These are phyloP conservation scores for Globodera ellingtonae DNA, from an alignment of 1,140 invertebrate species.

Conservation along the genomic window DNA sequence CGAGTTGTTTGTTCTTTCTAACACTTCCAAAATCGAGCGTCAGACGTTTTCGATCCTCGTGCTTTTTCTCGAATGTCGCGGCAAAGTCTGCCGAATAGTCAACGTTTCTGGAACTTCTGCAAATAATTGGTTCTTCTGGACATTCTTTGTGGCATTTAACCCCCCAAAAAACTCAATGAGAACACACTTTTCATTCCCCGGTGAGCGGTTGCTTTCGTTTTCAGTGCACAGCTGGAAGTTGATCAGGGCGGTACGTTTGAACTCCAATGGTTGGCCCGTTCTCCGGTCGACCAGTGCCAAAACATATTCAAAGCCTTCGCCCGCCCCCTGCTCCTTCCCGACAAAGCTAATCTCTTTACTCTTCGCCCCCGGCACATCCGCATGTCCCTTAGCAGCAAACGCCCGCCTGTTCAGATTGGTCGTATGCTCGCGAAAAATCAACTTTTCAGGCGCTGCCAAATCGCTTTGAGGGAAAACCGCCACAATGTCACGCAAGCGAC, in stretches of 20 bases:
- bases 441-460: background rate
- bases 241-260: conserved; percentile 17
- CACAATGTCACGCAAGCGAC: background rate
- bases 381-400: background rate
- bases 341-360: background rate
- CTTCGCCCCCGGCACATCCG: background rate
- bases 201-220: background rate
- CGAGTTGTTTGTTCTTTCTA: conserved; percentile 18
- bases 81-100: conserved; percentile 19
- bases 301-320: conserved; percentile 24
- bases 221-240: conserved; percentile 13
- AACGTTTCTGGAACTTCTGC: background rate
- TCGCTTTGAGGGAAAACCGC: background rate
- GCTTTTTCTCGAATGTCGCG: conserved; percentile 12
- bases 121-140: background rate
- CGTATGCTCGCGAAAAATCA: background rate
- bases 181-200: background rate
- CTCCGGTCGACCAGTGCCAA: conserved; percentile 16
- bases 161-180: background rate
- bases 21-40: conserved; percentile 25
- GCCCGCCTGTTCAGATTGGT: background rate
- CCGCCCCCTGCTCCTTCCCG: conserved; percentile 14
- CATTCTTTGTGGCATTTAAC: too few species aligned
- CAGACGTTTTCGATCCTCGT: background rate
- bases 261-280: conserved; percentile 10